These are phyloP conservation scores for Euglossa dilemma DNA, from an alignment of 1,140 invertebrate species.

Conservation along the genomic window DNA sequence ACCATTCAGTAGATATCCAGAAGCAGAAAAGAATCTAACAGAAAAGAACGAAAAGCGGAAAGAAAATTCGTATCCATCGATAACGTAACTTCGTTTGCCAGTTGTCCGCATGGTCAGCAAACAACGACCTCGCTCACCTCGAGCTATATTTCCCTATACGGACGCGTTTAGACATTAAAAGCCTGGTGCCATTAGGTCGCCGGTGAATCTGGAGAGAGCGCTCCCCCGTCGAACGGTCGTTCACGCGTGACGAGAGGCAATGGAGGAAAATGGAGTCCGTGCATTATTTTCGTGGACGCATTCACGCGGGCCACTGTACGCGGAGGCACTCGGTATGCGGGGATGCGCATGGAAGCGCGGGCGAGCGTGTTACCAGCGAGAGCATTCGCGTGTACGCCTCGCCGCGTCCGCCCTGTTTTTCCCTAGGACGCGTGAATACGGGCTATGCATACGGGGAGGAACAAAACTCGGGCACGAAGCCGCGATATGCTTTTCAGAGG, in stretches of 20 bases:
- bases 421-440: not conserved
- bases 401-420: slow-evolving; percentile 1
- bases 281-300: slow-evolving; percentile 16
- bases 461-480: slow-evolving; percentile 26
- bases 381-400: slow-evolving; percentile 22
- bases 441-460: slow-evolving; percentile 7
- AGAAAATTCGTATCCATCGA: no score
- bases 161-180: not conserved
- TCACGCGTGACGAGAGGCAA: slow-evolving; percentile 11
- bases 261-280: slow-evolving; percentile 15
- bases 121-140: not conserved
- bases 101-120: not conserved
- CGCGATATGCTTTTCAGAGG: slow-evolving; percentile 34
- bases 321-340: not conserved
- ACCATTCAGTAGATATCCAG: no score
- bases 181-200: no score
- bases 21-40: no score
- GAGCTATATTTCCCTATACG: not conserved
- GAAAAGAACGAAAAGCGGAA: no score
- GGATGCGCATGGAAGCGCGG: not conserved
- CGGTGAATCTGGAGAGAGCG: not conserved
- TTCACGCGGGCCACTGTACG: slow-evolving; percentile 3
- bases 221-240: not conserved
- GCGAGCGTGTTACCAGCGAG: slow-evolving; percentile 17
- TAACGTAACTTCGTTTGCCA: no score